A percentile compares a stretch with the other conserved stretches of the same genome.
These are phyloP conservation scores for Polydesmus complanatus DNA, from an alignment of 2,888 invertebrate species.

Conservation along the genomic window DNA sequence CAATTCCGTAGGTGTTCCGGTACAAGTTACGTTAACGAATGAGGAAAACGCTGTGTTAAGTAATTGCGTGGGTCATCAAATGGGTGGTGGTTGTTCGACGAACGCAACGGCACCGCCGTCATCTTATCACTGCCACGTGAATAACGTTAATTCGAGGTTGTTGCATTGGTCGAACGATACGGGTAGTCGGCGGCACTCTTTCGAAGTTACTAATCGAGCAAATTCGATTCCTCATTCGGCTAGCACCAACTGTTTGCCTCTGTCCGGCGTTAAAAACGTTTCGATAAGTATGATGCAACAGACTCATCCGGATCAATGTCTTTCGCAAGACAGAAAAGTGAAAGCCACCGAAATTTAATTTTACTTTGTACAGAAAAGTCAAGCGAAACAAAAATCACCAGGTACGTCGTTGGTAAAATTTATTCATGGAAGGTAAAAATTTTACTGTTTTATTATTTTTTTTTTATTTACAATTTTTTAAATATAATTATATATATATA, in stretches of 20 bases:
- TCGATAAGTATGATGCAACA: background rate
- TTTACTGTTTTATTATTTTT: no score
- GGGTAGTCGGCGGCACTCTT: slow-evolving; percentile 5
- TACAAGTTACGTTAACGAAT: background rate
- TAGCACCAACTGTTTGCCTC: slow-evolving; percentile 9
- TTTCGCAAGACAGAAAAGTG: background rate
- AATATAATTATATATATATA: no score
- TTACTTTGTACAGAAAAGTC: no score
- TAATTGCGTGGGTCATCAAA: background rate
- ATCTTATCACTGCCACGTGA: background rate
- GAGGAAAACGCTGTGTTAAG: background rate
- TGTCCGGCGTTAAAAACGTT: background rate
- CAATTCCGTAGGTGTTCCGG: background rate
- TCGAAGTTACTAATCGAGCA: slow-evolving; percentile 8
- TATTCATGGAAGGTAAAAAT: no score
- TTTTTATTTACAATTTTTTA: no score
- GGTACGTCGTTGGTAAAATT: no score
- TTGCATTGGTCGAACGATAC: slow-evolving; percentile 8
- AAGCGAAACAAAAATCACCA: no score
- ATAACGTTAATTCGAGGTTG: slow-evolving; percentile 1
- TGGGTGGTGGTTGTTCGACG: background rate
- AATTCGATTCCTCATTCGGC: slow-evolving; percentile 10
- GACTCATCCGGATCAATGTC: background rate
- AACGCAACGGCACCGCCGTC: background rate
- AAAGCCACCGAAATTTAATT: background rate